Conservation (phyloP, 1,140 invertebrate species). For the Teleogryllus occipitalis region DNA sequence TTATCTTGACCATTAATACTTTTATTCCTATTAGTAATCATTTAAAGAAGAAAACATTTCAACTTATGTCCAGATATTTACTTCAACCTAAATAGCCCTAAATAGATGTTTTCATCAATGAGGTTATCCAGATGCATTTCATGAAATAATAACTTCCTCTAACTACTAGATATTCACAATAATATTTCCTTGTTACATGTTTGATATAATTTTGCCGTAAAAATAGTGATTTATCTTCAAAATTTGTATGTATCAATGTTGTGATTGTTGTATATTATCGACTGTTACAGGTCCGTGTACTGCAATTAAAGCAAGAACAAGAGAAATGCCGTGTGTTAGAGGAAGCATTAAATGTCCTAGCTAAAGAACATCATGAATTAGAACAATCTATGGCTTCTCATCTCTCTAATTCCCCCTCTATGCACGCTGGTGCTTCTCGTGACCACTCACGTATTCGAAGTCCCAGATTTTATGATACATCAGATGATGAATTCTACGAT, state of each 20-base stretch:
- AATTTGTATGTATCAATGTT: not conserved
- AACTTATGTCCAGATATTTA: no score
- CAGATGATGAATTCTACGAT: constrained; percentile 61
- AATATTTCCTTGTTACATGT: no score
- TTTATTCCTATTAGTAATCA: no score
- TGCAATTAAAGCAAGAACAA: constrained; percentile 33
- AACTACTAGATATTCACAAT: no score
- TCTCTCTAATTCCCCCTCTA: constrained; percentile 27
- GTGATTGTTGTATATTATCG: not conserved
- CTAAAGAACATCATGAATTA: constrained; percentile 57
- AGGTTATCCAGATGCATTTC: no score
- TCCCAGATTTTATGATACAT: constrained; percentile 49
- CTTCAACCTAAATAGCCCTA: no score
- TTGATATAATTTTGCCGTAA: no score
- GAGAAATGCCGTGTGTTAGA: constrained; percentile 58
- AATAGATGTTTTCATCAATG: no score
- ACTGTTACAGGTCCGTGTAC: constrained; percentile 21
- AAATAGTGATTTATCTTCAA: not conserved
- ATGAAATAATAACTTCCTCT: no score
- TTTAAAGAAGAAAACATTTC: no score
- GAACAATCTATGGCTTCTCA: constrained; percentile 48
- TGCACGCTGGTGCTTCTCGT: constrained; percentile 24
- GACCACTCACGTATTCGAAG: constrained; percentile 35
- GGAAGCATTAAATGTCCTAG: constrained; percentile 56
- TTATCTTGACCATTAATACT: no score